Conservation (phyloP, 2,113 vertebrate genomes). For the Butorides virescens region DNA sequence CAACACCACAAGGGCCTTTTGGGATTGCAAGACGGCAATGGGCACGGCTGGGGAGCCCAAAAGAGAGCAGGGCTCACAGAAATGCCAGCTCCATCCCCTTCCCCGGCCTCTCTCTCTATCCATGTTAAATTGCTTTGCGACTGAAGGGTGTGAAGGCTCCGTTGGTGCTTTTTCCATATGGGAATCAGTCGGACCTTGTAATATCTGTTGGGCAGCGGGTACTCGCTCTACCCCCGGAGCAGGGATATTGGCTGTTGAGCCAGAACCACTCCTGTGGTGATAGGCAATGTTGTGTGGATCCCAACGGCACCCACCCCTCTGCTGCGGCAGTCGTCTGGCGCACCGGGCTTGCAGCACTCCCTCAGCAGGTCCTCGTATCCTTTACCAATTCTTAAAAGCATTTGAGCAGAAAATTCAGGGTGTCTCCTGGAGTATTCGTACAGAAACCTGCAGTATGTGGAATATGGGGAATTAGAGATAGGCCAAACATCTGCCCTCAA, state of each 20-base stretch:
- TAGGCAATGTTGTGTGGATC: background rate
- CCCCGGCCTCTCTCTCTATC: background rate
- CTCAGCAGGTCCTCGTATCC: slow-evolving; percentile 49
- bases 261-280: background rate
- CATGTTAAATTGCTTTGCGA: fast-evolving
- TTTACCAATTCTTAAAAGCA: slow-evolving; percentile 40
- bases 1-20: fast-evolving
- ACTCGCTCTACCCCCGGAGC: background rate
- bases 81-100: background rate
- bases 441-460: slow-evolving; percentile 28
- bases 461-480: background rate
- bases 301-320: slow-evolving; percentile 10
- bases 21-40: fast-evolving
- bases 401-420: slow-evolving; percentile 31
- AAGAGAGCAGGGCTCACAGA: background rate
- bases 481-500: background rate
- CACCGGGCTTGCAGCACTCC: slow-evolving; percentile 49
- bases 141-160: fast-evolving
- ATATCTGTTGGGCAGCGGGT: background rate
- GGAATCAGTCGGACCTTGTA: background rate
- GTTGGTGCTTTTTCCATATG: background rate
- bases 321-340: slow-evolving; percentile 24
- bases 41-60: background rate
- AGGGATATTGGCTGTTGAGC: background rate
- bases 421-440: slow-evolving; percentile 70